These are phyloP conservation scores for Drosophila sturtevanti DNA, from an alignment of 1,140 invertebrate genomes.

Conservation along the genomic window DNA sequence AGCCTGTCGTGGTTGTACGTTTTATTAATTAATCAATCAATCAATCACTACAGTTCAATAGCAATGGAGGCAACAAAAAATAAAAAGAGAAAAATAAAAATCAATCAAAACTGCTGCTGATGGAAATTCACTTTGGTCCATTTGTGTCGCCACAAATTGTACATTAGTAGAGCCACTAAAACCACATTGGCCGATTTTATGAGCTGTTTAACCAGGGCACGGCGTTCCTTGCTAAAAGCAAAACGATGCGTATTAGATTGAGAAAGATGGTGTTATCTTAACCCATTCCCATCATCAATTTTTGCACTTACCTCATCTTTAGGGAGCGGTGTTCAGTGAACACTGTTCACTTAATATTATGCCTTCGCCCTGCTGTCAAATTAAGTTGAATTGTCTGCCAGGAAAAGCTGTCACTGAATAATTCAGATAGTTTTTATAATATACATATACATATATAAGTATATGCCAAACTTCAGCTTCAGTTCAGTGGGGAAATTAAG, in stretches of 20 bases:
- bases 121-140: conserved; percentile 80
- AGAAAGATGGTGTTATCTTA: neutral
- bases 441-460: neutral
- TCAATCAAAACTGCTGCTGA: conserved; percentile 55
- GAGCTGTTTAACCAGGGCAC: conserved; percentile 62
- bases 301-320: conserved; percentile 40
- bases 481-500: conserved; percentile 21
- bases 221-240: conserved; percentile 52
- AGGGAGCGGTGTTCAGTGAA: neutral
- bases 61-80: neutral
- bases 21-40: conserved; percentile 76
- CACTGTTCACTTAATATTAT: conserved; percentile 32
- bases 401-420: conserved; percentile 47
- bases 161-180: conserved; percentile 67
- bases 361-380: conserved; percentile 34
- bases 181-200: conserved; percentile 75
- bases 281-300: neutral
- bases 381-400: conserved; percentile 13
- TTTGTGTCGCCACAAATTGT: conserved; percentile 79
- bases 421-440: conserved; percentile 48
- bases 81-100: conserved; percentile 15
- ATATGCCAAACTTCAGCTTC: conserved; percentile 30
- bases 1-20: conserved; percentile 27
- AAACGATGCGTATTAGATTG: neutral
- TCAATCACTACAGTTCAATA: conserved; percentile 39